Percentiles rank a stretch among this genome's conserved stretches.
Conservation (phyloP, 2,113 vertebrate genomes). For the Chlamydotis undulata region DNA sequence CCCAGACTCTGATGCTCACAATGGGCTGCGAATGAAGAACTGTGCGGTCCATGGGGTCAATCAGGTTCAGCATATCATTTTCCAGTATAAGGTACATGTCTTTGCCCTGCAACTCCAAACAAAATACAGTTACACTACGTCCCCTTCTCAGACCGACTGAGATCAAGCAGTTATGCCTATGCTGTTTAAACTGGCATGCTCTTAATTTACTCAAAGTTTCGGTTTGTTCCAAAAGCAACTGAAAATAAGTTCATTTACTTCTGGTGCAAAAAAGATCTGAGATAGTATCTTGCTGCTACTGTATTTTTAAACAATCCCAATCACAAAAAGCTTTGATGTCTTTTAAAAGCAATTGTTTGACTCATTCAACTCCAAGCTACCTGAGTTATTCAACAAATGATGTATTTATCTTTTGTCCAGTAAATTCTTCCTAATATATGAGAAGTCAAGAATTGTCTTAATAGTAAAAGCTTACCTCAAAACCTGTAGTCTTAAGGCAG, state of each 20-base stretch:
- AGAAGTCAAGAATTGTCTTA: not conserved
- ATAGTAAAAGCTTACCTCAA: not conserved
- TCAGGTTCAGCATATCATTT: constrained; percentile 90
- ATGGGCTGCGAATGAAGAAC: constrained; percentile 95
- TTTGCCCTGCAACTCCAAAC: constrained; percentile 82
- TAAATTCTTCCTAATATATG: not conserved
- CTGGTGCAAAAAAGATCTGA: not conserved
- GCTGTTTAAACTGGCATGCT: not conserved
- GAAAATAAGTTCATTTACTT: not conserved
- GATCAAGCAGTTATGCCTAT: not conserved
- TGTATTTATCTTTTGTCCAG: not conserved
- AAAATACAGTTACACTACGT: not conserved
- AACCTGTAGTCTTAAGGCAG: not conserved
- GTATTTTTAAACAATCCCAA: not conserved
- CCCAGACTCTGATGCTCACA: constrained; percentile 96
- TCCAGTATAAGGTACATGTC: constrained; percentile 94
- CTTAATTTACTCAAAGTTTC: not conserved
- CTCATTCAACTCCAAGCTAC: not conserved
- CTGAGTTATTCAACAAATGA: not conserved
- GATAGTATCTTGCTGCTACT: not conserved
- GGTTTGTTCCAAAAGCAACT: not conserved
- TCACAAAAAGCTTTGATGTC: not conserved
- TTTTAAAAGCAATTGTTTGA: not conserved
- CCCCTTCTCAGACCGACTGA: not conserved
- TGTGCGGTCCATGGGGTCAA: constrained; percentile 91